Percentiles rank a stretch among this genome's conserved stretches.
These are phyloP conservation scores for Sarcophaga subvicina DNA, from an alignment of 2,888 invertebrate species.

Conservation along the genomic window DNA sequence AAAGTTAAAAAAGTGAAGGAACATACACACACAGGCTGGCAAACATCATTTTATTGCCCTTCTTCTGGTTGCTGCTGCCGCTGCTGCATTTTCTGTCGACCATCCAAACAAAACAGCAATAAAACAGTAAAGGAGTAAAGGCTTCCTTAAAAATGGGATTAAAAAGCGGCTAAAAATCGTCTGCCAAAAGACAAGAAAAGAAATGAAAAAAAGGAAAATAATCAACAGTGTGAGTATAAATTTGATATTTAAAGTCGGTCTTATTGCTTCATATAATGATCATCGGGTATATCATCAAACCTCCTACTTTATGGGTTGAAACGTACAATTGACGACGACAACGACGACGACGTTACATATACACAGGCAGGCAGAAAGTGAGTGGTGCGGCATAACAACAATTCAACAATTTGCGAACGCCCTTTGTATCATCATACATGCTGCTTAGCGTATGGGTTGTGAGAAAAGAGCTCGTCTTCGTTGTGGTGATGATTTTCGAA, in stretches of 20 bases:
- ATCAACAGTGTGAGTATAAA: slow-evolving; percentile 32
- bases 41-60: slow-evolving; percentile 18
- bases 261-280: slow-evolving; percentile 61
- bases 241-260: slow-evolving; percentile 40
- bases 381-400: slow-evolving; percentile 4
- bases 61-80: slow-evolving; percentile 31
- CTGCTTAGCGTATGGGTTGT: not conserved
- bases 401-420: slow-evolving; percentile 59
- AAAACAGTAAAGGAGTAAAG: slow-evolving; percentile 20
- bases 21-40: slow-evolving; percentile 29
- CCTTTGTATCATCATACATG: slow-evolving; percentile 22
- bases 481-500: slow-evolving; percentile 22
- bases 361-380: not conserved
- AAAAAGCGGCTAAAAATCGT: not conserved
- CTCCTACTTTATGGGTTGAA: slow-evolving; percentile 77
- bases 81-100: slow-evolving; percentile 34
- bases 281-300: slow-evolving; percentile 79
- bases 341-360: slow-evolving; percentile 8
- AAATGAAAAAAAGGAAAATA: not conserved
- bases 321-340: slow-evolving; percentile 61
- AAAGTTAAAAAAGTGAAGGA: slow-evolving; percentile 7
- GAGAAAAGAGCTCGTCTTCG: slow-evolving; percentile 43
- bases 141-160: not conserved
- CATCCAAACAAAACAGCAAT: slow-evolving; percentile 28
- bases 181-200: slow-evolving; percentile 15